A percentile compares a stretch with the other conserved stretches of the same genome.
Evolutionary conservation across 2,113 vertebrate genomes (phyloP).

Genomic region (Vidua macroura): DNA sequence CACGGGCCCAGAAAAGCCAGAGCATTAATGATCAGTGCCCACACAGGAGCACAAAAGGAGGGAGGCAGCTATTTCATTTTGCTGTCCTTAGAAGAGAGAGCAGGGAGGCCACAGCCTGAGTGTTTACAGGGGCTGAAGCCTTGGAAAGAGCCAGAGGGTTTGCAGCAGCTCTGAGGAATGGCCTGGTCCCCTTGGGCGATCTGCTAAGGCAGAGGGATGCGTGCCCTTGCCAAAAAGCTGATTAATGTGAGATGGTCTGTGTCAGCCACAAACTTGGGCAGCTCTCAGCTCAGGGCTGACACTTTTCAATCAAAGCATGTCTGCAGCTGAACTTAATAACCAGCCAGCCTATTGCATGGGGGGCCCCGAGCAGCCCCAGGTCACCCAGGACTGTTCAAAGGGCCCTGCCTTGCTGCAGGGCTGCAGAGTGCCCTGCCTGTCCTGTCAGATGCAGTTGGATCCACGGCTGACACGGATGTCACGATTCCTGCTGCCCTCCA

Average conservation of each 20-base stretch:
- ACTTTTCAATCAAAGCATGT: conserved; percentile 41
- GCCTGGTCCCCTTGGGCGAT: not conserved
- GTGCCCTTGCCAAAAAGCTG: not conserved
- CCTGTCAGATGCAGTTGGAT: not conserved
- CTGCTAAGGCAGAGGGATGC: not conserved
- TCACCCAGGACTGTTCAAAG: not conserved
- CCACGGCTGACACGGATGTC: not conserved
- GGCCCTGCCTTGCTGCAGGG: not conserved
- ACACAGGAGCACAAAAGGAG: not conserved
- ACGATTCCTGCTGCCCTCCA: not conserved
- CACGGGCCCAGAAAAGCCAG: not conserved
- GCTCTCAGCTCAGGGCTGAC: not conserved
- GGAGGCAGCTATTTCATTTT: not conserved
- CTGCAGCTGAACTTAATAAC: conserved; percentile 1
- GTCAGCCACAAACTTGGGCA: not conserved
- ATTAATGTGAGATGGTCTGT: conserved; percentile 2
- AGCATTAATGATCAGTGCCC: not conserved
- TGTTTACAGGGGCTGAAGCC: not conserved
- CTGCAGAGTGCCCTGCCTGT: conserved; percentile 17
- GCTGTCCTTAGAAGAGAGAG: not conserved
- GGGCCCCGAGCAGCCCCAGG: not conserved
- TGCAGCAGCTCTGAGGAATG: not conserved
- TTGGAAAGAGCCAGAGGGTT: not conserved
- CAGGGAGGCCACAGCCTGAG: not conserved
- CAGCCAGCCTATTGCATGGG: not conserved